Base-by-base conservation (phyloP, 1,140 invertebrate species). In the Pygmarrhopalites habei region DNA sequence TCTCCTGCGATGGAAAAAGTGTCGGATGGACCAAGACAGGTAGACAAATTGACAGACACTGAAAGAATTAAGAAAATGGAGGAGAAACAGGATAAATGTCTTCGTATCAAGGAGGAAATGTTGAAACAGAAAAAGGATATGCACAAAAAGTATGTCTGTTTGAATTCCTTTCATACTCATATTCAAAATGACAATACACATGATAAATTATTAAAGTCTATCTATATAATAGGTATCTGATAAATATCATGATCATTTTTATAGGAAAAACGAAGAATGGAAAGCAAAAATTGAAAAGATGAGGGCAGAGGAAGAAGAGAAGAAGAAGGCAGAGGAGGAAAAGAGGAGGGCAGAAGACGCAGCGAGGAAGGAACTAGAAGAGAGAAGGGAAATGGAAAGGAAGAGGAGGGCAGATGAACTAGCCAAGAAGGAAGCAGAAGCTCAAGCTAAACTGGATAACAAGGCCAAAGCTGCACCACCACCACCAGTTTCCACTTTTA, bases 231-330 rank as follows among this genome's bases (percentile, higher is more conserved):
- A 5, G 7, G 7, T 47, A 47, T 47, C 39, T 35, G 32, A 35
- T 35, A 5, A 35, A 35, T 35, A 35, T 35, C 15, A 35, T 35
- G 5, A 35, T 35, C 32, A 7, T 7, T 7, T 53, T 26, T n/a
- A n/a, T 23, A 53, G 51, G 28, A 53, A 53, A 53, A 53, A 53
- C 28, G 51, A 53, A 30, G 51, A 53, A 53, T 53, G 51, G 51
- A 30, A 28, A n/a, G 7, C 23, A n/a, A 53, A 53, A 53, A 25
- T 53, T 30, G 51, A 53, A 30, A 53, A 53, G 28, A 53, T 7
- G 32, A 14, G 23, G 28, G 5, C 12, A 53, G 21, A 7, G 28
- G 51, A 53, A 53, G 21, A 12, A 14, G 23, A 53, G 5, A 53
- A 53, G 21, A 7, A 53, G 51, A 53, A 53, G 21, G 51, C 51